Percentiles rank a stretch among this genome's conserved stretches.
These are phyloP conservation scores for Drosophila oshimai DNA, from an alignment of 1,140 invertebrate species.

Conservation along the genomic window DNA sequence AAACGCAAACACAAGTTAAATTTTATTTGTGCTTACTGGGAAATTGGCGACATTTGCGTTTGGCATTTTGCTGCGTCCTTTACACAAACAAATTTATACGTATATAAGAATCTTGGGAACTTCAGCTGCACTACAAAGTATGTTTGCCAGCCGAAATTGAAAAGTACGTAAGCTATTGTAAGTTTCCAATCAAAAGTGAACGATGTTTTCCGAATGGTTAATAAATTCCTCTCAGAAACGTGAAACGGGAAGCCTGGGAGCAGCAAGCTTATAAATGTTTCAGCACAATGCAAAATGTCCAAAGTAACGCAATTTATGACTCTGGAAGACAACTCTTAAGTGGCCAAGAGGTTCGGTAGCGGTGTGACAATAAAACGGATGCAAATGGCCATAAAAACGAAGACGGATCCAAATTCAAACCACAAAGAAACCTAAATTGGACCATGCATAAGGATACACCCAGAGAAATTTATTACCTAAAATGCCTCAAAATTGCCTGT, in stretches of 20 bases:
- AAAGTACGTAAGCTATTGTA: conserved; percentile 29
- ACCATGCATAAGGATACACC: conserved; percentile 29
- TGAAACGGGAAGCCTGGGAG: conserved; percentile 51
- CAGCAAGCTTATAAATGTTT: conserved; percentile 69
- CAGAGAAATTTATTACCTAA: too few relatives aligned
- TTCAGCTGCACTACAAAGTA: conserved; percentile 68
- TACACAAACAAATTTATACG: neutral
- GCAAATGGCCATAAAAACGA: conserved; percentile 76
- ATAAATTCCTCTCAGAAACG: conserved; percentile 64
- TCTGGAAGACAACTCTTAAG: conserved; percentile 76
- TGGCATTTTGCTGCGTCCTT: conserved; percentile 75
- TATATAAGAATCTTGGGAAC: conserved; percentile 39
- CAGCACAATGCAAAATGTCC: conserved; percentile 69
- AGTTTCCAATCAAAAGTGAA: conserved; percentile 69
- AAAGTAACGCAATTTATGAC: conserved; percentile 71
- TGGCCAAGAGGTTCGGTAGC: too few relatives aligned
- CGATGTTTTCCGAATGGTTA: conserved; percentile 68
- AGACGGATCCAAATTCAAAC: too few relatives aligned
- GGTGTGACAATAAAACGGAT: conserved; percentile 77
- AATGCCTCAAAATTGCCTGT: too few relatives aligned
- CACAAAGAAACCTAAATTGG: conserved; percentile 36
- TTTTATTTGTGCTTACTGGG: conserved; percentile 80
- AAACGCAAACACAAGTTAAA: conserved; percentile 80
- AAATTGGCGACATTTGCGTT: conserved; percentile 81
- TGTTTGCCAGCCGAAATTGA: conserved; percentile 58